phyloP scores from a whole-genome alignment of 2,888 invertebrate genomes.

The Campoplex capitator region DNA sequence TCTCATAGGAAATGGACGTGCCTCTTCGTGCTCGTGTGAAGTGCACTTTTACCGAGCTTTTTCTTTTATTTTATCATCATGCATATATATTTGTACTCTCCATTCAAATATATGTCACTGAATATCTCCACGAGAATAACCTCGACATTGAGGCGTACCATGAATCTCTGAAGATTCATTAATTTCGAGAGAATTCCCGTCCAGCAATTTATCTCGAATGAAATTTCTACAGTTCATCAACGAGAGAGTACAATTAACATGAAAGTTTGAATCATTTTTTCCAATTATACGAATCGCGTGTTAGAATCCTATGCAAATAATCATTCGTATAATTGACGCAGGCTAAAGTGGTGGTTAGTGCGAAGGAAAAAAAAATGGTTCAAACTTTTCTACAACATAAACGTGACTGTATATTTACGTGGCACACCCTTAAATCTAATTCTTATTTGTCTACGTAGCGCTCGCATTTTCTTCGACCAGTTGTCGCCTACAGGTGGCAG shows the following conservation, averaged over 20 bases:
- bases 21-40: neutral
- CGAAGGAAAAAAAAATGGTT: neutral
- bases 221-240: neutral
- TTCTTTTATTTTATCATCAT: neutral
- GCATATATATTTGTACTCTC: neutral
- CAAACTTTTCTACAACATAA: neutral
- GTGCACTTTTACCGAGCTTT: constrained; percentile 3
- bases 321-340: neutral
- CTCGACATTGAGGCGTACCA: constrained; percentile 3
- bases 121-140: neutral
- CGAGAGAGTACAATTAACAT: neutral
- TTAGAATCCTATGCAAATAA: neutral
- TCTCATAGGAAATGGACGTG: neutral
- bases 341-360: too few relatives aligned
- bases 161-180: neutral
- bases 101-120: neutral
- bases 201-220: neutral
- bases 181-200: neutral
- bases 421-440: constrained; percentile 27
- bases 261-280: neutral
- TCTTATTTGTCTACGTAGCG: constrained; percentile 12
- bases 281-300: too few relatives aligned
- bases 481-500: constrained; percentile 49
- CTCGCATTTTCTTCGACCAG: constrained; percentile 26
- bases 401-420: neutral